Conservation (phyloP, 2,888 invertebrate genomes). For the Sacculina carcini region DNA sequence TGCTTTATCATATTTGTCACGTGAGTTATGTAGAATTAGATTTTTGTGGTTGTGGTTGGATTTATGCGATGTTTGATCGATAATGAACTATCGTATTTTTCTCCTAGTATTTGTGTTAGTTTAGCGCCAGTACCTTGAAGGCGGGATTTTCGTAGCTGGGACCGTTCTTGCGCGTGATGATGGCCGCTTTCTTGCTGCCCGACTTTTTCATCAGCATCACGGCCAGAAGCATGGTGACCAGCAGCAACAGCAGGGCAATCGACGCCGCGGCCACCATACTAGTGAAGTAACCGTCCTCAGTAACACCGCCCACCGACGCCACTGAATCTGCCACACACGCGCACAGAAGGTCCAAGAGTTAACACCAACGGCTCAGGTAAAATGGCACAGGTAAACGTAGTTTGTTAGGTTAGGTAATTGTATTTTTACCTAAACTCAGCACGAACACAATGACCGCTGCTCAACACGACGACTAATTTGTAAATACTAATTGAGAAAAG, state of each 20-base stretch:
- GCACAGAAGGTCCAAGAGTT: too few species aligned
- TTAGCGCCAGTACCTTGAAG: constrained; percentile 13
- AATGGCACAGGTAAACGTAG: constrained; percentile 2
- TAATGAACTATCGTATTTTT: too few species aligned
- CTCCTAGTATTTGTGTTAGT: too few species aligned
- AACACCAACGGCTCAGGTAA: too few species aligned
- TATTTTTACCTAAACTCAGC: too few species aligned
- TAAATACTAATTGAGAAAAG: too few species aligned
- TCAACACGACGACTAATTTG: not conserved
- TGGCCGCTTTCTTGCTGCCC: constrained; percentile 11
- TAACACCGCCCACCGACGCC: constrained; percentile 7
- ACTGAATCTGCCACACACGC: too few species aligned
- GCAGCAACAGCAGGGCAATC: constrained; percentile 54
- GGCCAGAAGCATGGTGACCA: constrained; percentile 48
- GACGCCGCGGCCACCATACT: constrained; percentile 66
- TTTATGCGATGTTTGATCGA: too few species aligned
- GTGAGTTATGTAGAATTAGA: too few species aligned
- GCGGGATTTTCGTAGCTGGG: constrained; percentile 14
- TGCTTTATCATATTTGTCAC: too few species aligned
- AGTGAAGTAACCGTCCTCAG: constrained; percentile 51
- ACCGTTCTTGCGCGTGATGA: constrained; percentile 10
- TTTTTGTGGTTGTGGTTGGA: too few species aligned
- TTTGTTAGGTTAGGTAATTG: constrained; percentile 4
- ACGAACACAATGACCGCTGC: not conserved
- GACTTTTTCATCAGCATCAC: constrained; percentile 40